Conservation (phyloP, 2,113 vertebrate genomes). For the Tonatia bakeri region DNA sequence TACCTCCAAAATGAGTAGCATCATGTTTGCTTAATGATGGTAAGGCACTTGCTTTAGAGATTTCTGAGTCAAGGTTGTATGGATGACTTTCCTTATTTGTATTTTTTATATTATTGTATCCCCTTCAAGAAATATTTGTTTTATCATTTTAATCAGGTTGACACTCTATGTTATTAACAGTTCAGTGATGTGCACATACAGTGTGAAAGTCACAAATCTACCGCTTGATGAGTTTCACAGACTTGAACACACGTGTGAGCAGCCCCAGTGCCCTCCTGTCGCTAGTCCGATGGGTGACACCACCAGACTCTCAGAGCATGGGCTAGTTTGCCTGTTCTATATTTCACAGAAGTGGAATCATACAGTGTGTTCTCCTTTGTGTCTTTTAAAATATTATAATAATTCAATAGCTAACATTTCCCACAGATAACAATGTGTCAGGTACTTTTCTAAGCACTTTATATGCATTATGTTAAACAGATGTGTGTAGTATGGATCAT, state of each 20-base stretch:
- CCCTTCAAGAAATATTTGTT: slow-evolving; percentile 11
- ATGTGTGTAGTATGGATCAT: background rate
- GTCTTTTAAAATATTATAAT: slow-evolving; percentile 7
- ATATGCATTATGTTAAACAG: background rate
- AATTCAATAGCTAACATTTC: background rate
- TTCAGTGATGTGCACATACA: background rate
- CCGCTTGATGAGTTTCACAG: background rate
- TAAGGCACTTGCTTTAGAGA: background rate
- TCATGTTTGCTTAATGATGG: background rate
- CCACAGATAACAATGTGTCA: background rate
- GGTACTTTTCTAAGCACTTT: background rate
- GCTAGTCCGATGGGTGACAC: background rate
- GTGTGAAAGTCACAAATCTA: background rate
- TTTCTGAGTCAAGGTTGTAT: slow-evolving; percentile 4
- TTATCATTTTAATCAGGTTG: slow-evolving; percentile 39
- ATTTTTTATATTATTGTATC: background rate
- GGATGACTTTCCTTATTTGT: slow-evolving; percentile 35
- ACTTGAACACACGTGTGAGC: background rate
- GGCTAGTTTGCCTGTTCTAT: background rate
- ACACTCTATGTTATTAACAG: background rate
- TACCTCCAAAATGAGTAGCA: rapidly evolving
- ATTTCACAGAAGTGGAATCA: background rate
- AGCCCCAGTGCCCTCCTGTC: rapidly evolving
- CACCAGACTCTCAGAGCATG: background rate
- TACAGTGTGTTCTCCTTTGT: background rate